Conservation (phyloP, 2,888 invertebrate genomes). For the Heliconius erato region DNA sequence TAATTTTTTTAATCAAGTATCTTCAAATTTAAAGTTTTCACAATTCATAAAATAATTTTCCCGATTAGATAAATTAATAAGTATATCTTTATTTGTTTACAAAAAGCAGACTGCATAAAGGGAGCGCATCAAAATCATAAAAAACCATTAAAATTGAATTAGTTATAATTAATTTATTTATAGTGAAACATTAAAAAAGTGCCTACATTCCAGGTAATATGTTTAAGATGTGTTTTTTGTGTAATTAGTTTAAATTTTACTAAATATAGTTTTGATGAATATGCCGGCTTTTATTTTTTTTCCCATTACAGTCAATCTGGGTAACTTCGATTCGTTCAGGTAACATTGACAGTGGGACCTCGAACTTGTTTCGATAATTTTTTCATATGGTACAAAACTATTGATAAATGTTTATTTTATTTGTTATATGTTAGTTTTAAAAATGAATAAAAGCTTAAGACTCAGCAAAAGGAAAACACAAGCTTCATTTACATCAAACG, state of each 20-base stretch:
- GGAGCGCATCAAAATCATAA: background rate
- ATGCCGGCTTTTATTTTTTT: constrained; percentile 10
- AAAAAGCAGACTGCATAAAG: constrained; percentile 6
- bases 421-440: too few species aligned
- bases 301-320: background rate
- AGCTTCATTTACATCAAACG: too few species aligned
- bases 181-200: constrained; percentile 62
- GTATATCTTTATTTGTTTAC: background rate
- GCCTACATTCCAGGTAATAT: constrained; percentile 82
- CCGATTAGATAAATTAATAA: background rate
- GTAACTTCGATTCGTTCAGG: too few species aligned
- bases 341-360: too few species aligned
- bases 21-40: background rate
- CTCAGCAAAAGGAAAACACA: too few species aligned
- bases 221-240: constrained; percentile 55
- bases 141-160: constrained; percentile 11
- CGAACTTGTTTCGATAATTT: too few species aligned
- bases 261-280: constrained; percentile 60
- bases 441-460: too few species aligned
- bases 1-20: background rate
- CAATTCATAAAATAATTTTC: background rate
- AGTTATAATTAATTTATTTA: constrained; percentile 17
- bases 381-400: too few species aligned
- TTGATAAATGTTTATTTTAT: too few species aligned
- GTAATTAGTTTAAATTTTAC: constrained; percentile 64